These are phyloP conservation scores for Hemithea aestivaria DNA, from an alignment of 2,888 invertebrate genomes.

Conservation along the genomic window DNA sequence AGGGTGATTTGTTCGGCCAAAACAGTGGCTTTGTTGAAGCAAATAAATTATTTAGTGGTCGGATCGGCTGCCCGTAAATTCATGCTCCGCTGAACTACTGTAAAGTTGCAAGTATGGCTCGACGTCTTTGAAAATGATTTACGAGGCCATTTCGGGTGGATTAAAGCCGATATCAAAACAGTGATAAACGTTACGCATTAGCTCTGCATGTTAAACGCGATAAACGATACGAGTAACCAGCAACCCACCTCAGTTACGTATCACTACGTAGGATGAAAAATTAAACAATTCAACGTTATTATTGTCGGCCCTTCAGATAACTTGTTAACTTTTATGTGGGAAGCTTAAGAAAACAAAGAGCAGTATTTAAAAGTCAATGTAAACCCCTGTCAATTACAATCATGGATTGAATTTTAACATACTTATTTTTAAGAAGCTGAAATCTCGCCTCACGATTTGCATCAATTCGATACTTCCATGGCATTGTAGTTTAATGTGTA, in stretches of 20 bases:
- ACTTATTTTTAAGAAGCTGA: slow-evolving; percentile 46
- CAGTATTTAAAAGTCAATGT: slow-evolving; percentile 64
- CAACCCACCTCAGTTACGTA: too few species aligned
- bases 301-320: slow-evolving; percentile 34
- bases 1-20: slow-evolving; percentile 53
- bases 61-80: slow-evolving; percentile 42
- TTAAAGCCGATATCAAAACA: slow-evolving; percentile 35
- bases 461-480: slow-evolving; percentile 32
- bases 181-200: slow-evolving; percentile 40
- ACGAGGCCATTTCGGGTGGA: slow-evolving; percentile 36
- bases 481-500: slow-evolving; percentile 30
- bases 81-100: slow-evolving; percentile 47
- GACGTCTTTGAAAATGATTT: slow-evolving; percentile 28
- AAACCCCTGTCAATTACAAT: slow-evolving; percentile 54
- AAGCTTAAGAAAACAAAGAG: slow-evolving; percentile 51
- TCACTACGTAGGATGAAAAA: slow-evolving; percentile 10
- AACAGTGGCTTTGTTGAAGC: slow-evolving; percentile 54
- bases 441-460: slow-evolving; percentile 45
- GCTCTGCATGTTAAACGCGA: slow-evolving; percentile 29
- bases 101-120: slow-evolving; percentile 36
- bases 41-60: slow-evolving; percentile 59
- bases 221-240: slow-evolving; percentile 9
- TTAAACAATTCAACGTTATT: slow-evolving; percentile 38
- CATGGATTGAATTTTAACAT: slow-evolving; percentile 52
- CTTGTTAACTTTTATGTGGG: slow-evolving; percentile 36